A percentile compares a stretch with the other conserved stretches of the same genome.
phyloP scores from a whole-genome alignment of 64 coral and sea anemone species.

The Pachyseris speciosa region DNA sequence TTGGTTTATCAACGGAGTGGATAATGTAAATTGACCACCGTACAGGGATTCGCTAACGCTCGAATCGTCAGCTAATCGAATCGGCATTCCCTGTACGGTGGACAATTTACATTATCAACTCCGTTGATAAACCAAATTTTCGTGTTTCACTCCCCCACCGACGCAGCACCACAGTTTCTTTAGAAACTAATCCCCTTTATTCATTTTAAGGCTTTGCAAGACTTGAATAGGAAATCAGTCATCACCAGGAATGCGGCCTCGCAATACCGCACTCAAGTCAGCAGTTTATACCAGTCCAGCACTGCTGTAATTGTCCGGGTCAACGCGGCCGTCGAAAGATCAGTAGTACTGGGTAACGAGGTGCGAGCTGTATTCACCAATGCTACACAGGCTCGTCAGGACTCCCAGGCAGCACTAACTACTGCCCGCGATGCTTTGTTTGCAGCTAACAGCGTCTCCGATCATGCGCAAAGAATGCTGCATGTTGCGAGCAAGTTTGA shows the following conservation, averaged over 20 bases:
- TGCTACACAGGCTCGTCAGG: neutral
- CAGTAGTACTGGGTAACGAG: conserved; percentile 27
- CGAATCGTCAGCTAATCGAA: no score
- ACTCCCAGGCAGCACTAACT: neutral
- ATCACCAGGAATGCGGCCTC: neutral
- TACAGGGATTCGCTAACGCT: no score
- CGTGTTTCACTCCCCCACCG: no score
- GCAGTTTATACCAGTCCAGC: conserved; percentile 61
- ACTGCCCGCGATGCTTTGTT: neutral
- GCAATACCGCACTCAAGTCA: conserved; percentile 16
- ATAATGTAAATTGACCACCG: no score
- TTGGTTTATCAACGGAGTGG: no score
- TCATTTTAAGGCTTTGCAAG: conserved; percentile 6
- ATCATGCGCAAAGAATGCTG: conserved; percentile 25
- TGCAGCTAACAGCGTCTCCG: conserved; percentile 7
- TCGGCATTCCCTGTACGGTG: no score
- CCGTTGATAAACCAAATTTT: no score
- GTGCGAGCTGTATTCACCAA: conserved; percentile 29
- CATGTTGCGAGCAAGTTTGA: conserved; percentile 35
- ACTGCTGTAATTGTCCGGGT: conserved; percentile 58
- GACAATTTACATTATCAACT: no score
- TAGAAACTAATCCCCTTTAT: neutral
- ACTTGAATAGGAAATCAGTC: conserved; percentile 27
- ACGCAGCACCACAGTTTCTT: no score
- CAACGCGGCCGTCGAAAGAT: conserved; percentile 46